These are phyloP conservation scores for Gallinago paraguaiae DNA, from an alignment of 2,113 vertebrate species.

Conservation along the genomic window DNA sequence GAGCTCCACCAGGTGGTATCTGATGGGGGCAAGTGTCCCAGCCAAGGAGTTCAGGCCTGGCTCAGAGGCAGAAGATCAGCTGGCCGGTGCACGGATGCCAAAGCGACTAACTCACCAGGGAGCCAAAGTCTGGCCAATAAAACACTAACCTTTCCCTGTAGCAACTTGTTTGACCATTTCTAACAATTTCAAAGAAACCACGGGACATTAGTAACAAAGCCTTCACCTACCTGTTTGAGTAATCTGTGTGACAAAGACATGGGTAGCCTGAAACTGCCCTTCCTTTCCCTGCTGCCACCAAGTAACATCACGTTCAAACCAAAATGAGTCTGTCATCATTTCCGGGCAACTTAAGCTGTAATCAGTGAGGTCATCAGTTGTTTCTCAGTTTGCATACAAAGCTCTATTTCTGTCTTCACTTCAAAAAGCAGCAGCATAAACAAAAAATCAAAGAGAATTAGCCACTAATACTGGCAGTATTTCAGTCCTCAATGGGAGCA, in stretches of 20 bases:
- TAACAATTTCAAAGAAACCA: neutral
- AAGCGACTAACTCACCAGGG: constrained; percentile 24
- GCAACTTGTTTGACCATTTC: neutral
- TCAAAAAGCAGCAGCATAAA: neutral
- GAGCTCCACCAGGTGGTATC: neutral
- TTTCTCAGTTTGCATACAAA: neutral
- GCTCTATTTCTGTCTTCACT: neutral
- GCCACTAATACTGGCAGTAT: neutral
- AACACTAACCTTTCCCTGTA: neutral
- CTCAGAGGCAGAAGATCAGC: neutral
- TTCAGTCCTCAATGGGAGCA: neutral
- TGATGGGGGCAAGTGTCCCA: neutral
- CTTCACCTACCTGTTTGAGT: neutral
- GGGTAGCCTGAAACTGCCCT: neutral
- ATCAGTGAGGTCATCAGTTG: neutral
- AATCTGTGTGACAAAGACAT: neutral
- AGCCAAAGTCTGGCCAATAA: constrained; percentile 47
- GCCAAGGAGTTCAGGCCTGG: neutral
- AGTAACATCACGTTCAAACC: neutral
- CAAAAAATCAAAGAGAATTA: neutral
- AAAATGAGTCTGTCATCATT: neutral
- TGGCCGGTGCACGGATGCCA: fast-evolving
- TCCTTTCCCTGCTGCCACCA: neutral
- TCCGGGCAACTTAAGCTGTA: neutral
- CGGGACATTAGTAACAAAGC: neutral